Conservation (phyloP, 2,797 vertebrate species). For the Coccyzus lansbergi region DNA sequence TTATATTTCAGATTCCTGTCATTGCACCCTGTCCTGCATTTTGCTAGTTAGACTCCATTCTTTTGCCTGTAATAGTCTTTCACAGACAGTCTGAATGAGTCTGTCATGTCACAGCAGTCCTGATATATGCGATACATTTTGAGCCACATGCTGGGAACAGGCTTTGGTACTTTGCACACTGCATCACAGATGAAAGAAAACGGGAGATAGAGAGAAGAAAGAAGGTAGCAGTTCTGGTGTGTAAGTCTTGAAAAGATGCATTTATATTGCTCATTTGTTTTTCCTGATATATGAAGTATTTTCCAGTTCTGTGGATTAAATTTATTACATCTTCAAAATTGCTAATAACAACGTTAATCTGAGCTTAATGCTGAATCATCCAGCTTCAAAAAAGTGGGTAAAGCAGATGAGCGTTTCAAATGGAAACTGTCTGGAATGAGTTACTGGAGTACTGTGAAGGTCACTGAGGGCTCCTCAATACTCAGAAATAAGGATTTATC, state of each 20-base stretch:
- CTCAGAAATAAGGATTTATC: background rate
- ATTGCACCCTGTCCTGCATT: rapidly evolving
- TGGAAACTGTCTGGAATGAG: background rate
- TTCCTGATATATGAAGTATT: background rate
- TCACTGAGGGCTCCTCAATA: background rate
- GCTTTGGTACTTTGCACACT: background rate
- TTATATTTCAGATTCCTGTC: background rate
- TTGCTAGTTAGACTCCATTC: background rate
- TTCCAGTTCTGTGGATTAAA: background rate
- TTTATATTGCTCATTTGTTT: background rate
- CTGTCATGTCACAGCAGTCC: background rate
- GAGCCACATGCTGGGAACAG: background rate
- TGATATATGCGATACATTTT: background rate
- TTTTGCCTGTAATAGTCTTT: background rate
- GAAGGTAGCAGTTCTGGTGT: background rate
- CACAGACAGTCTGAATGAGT: background rate
- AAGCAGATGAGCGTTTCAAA: background rate
- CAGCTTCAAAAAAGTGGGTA: background rate
- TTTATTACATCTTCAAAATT: background rate
- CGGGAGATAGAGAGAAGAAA: background rate
- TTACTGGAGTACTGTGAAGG: background rate
- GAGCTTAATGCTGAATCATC: background rate
- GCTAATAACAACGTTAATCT: background rate
- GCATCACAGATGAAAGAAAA: background rate
- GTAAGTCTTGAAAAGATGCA: background rate